Base-by-base conservation (phyloP, 2,113 vertebrate species). In the rabbit (Oryctolagus cuniculus) region DNA sequence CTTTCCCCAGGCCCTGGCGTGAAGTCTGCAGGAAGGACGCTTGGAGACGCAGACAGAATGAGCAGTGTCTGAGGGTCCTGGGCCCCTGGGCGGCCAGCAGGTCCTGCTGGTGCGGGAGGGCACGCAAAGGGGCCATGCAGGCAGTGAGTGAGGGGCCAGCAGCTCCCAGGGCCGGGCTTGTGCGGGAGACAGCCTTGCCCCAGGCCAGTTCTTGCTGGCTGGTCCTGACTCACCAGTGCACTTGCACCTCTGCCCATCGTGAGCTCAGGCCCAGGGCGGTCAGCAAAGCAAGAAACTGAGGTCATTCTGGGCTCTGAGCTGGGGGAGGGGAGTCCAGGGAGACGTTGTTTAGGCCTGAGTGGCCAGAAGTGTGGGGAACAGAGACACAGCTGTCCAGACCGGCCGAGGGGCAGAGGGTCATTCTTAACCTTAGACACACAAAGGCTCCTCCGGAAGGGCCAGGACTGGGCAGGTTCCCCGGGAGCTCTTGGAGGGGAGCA, bases 211-310 rank as follows among this genome's bases (percentile, higher is more conserved):
- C 70, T 91, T 79, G n/a, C 72, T 70, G 78, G 72, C 31, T 53
- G 22, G 5, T 82, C 77, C 78, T 95, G 89, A 91, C 91, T 96
- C 93, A 94, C 29, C 91, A 90, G 90, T 38, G 25, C 70, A 51
- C 67, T 49, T 3, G 12, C 1, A 7, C 69, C 49, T 44, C 87
- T 95, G 61, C 61, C n/a, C 21, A 58, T 12, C 36, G 9, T 16
- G 10, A 34, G 67, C 38, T 70, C 3, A 25, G 27, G 5, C 55
- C 29, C 27, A 7, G 25, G 7, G 9, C n/a, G 31, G 63, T 61
- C 29, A n/a, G 34, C 44, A 9, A 69, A 36, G 51, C 61, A n/a
- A 58, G 83, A 86, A 27, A n/a, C 66, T 16, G 55, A 70, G 38
- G 34, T 29, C 31, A 27, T 34, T 19, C 16, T 16, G 34, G 34